phyloP scores from a whole-genome alignment of 2,113 vertebrate species.

The Naja naja region DNA sequence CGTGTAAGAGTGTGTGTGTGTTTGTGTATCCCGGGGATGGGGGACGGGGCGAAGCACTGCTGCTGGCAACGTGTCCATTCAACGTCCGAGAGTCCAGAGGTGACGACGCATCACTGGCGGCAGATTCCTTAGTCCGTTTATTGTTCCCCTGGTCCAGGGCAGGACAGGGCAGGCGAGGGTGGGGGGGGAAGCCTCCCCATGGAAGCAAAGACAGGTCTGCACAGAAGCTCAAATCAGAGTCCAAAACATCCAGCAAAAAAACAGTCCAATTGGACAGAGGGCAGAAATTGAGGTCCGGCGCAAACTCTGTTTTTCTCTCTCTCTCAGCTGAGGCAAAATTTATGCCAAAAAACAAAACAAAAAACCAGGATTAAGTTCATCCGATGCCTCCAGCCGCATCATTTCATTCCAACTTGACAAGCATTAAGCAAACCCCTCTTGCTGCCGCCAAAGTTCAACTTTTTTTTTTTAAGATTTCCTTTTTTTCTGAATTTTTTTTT shows the following conservation, averaged over 20 bases:
- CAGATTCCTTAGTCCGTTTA: conserved; percentile 32
- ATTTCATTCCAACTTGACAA: conserved; percentile 5
- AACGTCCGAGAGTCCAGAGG: conserved; percentile 23
- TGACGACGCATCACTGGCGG: conserved; percentile 20
- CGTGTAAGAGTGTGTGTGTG: background rate
- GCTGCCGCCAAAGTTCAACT: conserved; percentile 24
- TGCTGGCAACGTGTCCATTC: conserved; percentile 24
- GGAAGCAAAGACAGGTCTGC: conserved; percentile 23
- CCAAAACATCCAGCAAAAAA: conserved; percentile 31
- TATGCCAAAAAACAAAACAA: conserved; percentile 1
- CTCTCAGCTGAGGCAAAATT: conserved; percentile 22
- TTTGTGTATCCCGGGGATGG: background rate
- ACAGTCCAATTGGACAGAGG: conserved; percentile 11
- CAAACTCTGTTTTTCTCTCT: conserved; percentile 27
- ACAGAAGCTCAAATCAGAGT: conserved; percentile 26
- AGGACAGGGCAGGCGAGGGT: background rate
- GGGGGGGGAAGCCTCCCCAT: background rate
- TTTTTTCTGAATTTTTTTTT: conserved; percentile 29
- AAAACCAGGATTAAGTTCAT: background rate
- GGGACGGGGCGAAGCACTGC: background rate
- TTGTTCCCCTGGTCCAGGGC: conserved; percentile 26
- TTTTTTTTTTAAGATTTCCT: conserved; percentile 22
- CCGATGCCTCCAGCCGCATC: conserved; percentile 13
- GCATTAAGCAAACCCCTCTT: conserved; percentile 11
- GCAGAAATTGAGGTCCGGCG: conserved; percentile 22